Base-by-base conservation (phyloP, 2,113 vertebrate species). In the Indicator maculatus region DNA sequence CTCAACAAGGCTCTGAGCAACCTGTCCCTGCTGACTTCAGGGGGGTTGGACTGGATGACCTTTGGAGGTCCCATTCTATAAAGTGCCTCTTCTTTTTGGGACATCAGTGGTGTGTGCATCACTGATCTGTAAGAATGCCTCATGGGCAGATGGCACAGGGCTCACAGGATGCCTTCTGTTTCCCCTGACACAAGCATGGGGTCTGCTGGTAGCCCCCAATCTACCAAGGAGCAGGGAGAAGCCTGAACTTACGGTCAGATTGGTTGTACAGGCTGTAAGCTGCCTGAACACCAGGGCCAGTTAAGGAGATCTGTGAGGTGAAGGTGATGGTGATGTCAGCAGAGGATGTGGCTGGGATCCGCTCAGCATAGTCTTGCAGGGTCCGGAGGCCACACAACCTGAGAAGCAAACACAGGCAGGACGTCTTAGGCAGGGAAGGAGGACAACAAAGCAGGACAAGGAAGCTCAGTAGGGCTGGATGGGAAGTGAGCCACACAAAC, bases 201-300 rank as follows among this genome's bases (percentile, higher is more conserved):
- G 28, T 44, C 70, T 86, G 31, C 39, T 85, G 67, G 63, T 38
- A 38, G 52, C 39, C 26, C 39, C 39, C 27, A 50, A 24, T 27
- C 19, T 23, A 9, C 15, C 4, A 8, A 56, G 65, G 28, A 64
- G 30, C 53, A 67, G 52, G n/a, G 14, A 85, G 12, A 24, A 66
- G 21, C 39, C 24, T 19, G 1, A 83, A 97, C 99, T 98, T 94
- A 99, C 99, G 98, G 31, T 99, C 98, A 8, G 99, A 98, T 45
- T 98, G 98, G 96, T 99, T 99, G 97, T 99, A 99, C 69, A 99
- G 58, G 67, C 98, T 98, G 94, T 99, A 99, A 84, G 96, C 97
- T 8, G 98, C 97, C 96, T 98, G 98, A 16, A 99, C 96, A 0
- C 99, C 99, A 0, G 99, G 99, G 26, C 99, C 99, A 0, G 99